Percentiles rank a stretch among this genome's conserved stretches.
phyloP scores from a whole-genome alignment of 2,888 invertebrate genomes.

The Choreutis nemorana region DNA sequence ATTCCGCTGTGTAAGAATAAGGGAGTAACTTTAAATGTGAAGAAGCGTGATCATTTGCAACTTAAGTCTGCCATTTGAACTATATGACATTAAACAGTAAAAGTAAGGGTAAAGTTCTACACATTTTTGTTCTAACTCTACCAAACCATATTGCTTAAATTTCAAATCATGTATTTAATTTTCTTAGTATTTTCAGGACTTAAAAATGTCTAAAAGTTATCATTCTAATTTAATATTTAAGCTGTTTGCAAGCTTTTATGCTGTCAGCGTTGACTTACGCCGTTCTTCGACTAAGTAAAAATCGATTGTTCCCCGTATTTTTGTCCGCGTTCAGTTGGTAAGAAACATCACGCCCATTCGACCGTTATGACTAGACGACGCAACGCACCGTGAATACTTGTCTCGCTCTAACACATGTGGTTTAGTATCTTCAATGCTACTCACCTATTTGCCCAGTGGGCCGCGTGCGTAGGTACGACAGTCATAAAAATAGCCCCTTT shows the following conservation, averaged over 20 bases:
- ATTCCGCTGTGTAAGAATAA: slow-evolving; percentile 26
- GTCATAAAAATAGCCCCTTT: slow-evolving; percentile 66
- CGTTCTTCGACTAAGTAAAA: slow-evolving; percentile 29
- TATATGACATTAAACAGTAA: too few species aligned
- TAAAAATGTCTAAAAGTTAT: too few species aligned
- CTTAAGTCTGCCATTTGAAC: too few species aligned
- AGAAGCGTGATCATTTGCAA: too few species aligned
- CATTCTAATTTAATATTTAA: too few species aligned
- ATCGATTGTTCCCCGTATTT: slow-evolving; percentile 65
- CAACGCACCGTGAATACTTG: slow-evolving; percentile 50
- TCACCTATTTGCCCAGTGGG: slow-evolving; percentile 62
- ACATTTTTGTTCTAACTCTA: too few species aligned
- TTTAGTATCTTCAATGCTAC: slow-evolving; percentile 34
- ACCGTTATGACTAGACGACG: slow-evolving; percentile 64
- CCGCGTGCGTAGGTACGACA: slow-evolving; percentile 60
- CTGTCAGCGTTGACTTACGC: slow-evolving; percentile 28
- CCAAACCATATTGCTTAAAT: too few species aligned
- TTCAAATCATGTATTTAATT: too few species aligned
- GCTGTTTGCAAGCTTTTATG: too few species aligned
- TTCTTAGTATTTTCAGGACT: too few species aligned
- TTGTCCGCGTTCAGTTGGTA: slow-evolving; percentile 63
- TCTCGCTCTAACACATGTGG: slow-evolving; percentile 55
- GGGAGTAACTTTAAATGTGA: too few species aligned
- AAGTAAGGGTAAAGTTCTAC: too few species aligned
- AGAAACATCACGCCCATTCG: slow-evolving; percentile 68